These are phyloP conservation scores for Tiaroga cobitis DNA, from an alignment of 2,797 vertebrate genomes.

Conservation along the genomic window DNA sequence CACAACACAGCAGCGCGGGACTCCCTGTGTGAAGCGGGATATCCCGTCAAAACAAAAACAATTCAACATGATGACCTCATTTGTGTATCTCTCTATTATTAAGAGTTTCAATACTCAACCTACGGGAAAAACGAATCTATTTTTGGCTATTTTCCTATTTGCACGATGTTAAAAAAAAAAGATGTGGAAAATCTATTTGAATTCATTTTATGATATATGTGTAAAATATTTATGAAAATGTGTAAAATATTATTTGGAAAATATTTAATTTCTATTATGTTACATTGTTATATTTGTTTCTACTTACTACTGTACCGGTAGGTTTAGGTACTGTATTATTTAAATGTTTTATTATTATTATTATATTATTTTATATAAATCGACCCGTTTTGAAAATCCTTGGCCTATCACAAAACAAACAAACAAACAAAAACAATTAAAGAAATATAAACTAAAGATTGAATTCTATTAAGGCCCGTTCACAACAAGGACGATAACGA, in stretches of 20 bases:
- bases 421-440: background rate
- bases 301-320: too few relatives aligned
- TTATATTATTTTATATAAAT: too few relatives aligned
- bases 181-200: background rate
- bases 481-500: too few relatives aligned
- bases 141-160: background rate
- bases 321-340: background rate
- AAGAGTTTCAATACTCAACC: background rate
- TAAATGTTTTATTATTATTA: too few relatives aligned
- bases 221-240: background rate
- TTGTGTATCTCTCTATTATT: background rate
- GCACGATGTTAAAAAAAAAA: background rate
- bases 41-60: slow-evolving; percentile 41
- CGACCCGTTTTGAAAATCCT: too few relatives aligned
- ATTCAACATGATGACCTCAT: background rate
- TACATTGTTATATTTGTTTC: background rate
- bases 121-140: background rate
- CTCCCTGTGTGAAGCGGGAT: slow-evolving; percentile 26
- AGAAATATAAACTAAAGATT: background rate
- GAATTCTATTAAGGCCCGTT: too few relatives aligned
- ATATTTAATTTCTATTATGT: background rate
- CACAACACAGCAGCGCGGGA: slow-evolving; percentile 37
- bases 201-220: background rate
- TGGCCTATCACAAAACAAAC: too few relatives aligned
- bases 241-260: background rate